Percentiles rank a stretch among this genome's conserved stretches.
These are phyloP conservation scores for Argya squamiceps DNA, from an alignment of 2,797 vertebrate species.

Conservation along the genomic window DNA sequence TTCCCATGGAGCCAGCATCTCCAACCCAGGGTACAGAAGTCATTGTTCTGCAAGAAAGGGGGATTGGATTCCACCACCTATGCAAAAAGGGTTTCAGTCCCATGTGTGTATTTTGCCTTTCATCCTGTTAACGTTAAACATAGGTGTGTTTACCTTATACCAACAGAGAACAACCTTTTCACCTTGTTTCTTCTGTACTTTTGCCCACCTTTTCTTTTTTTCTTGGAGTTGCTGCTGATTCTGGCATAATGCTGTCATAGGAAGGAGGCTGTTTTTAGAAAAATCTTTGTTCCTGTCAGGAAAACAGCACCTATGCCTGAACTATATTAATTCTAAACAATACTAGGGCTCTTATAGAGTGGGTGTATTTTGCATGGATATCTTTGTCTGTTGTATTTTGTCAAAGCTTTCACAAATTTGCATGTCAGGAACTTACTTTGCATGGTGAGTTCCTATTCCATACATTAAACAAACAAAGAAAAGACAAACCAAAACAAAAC, in stretches of 20 bases:
- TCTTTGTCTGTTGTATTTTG: neutral
- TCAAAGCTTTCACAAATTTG: neutral
- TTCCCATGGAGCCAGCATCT: neutral
- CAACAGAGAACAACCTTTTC: neutral
- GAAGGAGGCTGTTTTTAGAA: neutral
- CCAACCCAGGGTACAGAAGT: neutral
- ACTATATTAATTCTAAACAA: neutral
- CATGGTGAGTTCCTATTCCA: neutral
- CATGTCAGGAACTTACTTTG: neutral
- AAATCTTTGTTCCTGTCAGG: neutral
- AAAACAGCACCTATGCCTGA: neutral
- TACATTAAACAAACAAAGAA: neutral
- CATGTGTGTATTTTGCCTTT: neutral
- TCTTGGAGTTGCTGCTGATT: neutral
- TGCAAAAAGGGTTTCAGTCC: neutral
- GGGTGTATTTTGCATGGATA: neutral
- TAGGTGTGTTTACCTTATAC: neutral
- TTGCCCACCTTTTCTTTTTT: neutral
- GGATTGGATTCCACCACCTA: neutral
- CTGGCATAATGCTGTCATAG: neutral
- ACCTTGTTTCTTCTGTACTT: conserved; percentile 10
- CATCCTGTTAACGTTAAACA: neutral
- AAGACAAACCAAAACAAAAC: neutral
- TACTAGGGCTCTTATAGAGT: neutral
- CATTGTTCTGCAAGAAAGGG: neutral